phyloP scores from a whole-genome alignment of 1,140 invertebrate genomes.

The Thaumetopoea pityocampa region DNA sequence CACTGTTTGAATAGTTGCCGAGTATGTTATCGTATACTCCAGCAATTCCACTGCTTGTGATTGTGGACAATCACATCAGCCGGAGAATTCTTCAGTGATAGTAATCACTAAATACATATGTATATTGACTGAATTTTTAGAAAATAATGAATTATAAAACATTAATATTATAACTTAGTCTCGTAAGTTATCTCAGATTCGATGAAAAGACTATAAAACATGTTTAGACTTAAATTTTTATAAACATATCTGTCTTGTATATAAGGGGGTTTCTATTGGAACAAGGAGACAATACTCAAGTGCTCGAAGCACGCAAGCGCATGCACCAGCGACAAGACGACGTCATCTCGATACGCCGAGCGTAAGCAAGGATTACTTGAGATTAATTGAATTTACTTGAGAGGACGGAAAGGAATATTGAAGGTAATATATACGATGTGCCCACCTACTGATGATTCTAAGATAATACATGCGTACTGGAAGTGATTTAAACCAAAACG shows the following conservation, averaged over 20 bases:
- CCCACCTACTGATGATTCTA: no score
- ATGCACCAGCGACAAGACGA: no score
- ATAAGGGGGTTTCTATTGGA: conserved; percentile 49
- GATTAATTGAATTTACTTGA: neutral
- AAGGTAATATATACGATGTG: no score
- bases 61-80: conserved; percentile 38
- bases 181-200: conserved; percentile 70
- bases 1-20: conserved; percentile 29
- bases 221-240: conserved; percentile 69
- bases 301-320: conserved; percentile 23
- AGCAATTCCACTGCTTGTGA: conserved; percentile 44
- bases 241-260: conserved; percentile 71
- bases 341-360: no score
- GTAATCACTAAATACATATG: conserved; percentile 55
- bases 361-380: neutral
- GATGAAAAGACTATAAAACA: conserved; percentile 71
- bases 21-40: conserved; percentile 13
- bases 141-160: conserved; percentile 55
- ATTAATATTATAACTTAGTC: conserved; percentile 61
- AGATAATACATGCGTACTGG: no score
- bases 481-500: no score
- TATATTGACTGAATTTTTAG: conserved; percentile 69
- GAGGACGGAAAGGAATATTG: no score
- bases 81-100: conserved; percentile 59
- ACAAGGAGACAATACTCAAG: conserved; percentile 68